Conservation (phyloP, 2,797 vertebrate genomes). For the Lagodon rhomboides region DNA sequence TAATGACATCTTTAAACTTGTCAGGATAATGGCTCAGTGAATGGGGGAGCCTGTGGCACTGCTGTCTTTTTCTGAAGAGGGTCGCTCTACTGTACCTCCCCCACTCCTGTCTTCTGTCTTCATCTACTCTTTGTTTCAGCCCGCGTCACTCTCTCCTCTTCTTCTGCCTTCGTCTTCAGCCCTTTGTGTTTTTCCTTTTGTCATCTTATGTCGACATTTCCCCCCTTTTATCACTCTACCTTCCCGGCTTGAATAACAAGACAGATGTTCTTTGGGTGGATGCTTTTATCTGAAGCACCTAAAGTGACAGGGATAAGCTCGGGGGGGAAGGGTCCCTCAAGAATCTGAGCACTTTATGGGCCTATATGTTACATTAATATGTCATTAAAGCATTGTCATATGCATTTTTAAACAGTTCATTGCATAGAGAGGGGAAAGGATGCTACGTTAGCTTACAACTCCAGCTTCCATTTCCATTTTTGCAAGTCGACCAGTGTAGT, state of each 20-base stretch:
- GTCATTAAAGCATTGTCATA: slow-evolving; percentile 34
- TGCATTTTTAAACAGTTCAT: slow-evolving; percentile 3
- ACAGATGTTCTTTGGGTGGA: slow-evolving; percentile 45
- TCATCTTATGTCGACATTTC: slow-evolving; percentile 36
- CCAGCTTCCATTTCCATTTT: neutral
- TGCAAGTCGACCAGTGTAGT: neutral
- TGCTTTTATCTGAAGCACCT: slow-evolving; percentile 50
- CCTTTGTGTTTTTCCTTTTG: slow-evolving; percentile 53
- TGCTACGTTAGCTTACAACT: neutral
- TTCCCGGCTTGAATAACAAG: slow-evolving; percentile 41
- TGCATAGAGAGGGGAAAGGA: neutral
- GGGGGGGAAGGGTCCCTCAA: neutral
- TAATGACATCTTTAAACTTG: slow-evolving; percentile 87
- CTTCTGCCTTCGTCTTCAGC: slow-evolving; percentile 13
- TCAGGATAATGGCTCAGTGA: slow-evolving; percentile 80
- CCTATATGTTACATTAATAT: slow-evolving; percentile 6
- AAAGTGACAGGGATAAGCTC: slow-evolving; percentile 29
- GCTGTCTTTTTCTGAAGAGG: slow-evolving; percentile 72
- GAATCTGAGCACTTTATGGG: slow-evolving; percentile 18
- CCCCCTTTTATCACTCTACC: slow-evolving; percentile 38
- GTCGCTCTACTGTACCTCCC: slow-evolving; percentile 66
- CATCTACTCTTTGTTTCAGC: slow-evolving; percentile 69
- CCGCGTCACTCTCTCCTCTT: slow-evolving; percentile 43
- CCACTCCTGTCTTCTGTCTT: slow-evolving; percentile 39
- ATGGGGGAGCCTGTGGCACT: slow-evolving; percentile 75